These are phyloP conservation scores for Plecotus auritus DNA, from an alignment of 2,113 vertebrate species.

Conservation along the genomic window DNA sequence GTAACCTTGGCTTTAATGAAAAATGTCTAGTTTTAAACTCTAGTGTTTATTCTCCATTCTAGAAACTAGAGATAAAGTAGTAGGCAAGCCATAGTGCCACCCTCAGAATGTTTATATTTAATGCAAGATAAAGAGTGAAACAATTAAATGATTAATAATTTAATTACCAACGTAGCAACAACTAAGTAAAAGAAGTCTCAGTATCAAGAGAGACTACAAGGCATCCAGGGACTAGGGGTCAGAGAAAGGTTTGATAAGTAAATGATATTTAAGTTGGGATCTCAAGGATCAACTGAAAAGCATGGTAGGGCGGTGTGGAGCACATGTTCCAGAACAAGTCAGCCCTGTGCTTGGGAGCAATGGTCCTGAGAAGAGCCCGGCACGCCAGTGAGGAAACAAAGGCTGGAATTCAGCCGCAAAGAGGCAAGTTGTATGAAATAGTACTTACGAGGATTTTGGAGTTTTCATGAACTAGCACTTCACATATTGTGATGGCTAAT, in stretches of 20 bases:
- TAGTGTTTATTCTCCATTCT: background rate
- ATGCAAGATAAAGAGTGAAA: background rate
- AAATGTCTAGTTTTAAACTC: background rate
- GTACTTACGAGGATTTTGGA: background rate
- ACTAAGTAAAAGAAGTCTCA: background rate
- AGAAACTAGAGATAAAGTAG: background rate
- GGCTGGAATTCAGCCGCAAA: background rate
- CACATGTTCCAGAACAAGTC: background rate
- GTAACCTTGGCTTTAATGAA: background rate
- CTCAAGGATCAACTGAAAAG: background rate
- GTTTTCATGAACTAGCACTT: background rate
- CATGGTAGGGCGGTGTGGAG: accelerated
- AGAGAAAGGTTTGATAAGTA: background rate
- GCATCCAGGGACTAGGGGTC: background rate
- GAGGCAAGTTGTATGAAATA: background rate
- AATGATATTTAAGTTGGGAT: background rate
- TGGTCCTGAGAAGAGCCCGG: background rate
- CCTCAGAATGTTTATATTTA: background rate
- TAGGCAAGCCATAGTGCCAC: background rate
- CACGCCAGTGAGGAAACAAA: background rate
- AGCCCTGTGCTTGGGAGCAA: background rate
- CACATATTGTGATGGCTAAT: background rate
- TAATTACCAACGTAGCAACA: background rate
- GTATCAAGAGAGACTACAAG: background rate
- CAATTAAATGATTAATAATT: background rate